Base-by-base conservation (phyloP, 2,888 invertebrate species). In the Calameuta pallipes region DNA sequence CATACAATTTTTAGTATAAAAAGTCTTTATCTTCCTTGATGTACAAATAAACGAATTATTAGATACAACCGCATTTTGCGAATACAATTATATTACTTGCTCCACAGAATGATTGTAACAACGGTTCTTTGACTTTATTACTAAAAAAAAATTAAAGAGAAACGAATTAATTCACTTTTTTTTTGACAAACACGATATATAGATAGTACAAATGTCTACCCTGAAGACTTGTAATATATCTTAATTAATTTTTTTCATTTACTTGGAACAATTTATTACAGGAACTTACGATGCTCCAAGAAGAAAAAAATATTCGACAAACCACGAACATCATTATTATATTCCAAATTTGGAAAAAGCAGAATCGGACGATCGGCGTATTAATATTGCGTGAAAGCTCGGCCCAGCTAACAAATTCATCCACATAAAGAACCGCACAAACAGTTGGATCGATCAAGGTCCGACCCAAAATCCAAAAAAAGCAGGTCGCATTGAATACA, bases 391-490 rank as follows among this genome's bases (percentile, higher is more conserved):
- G 23, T 9, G 23, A 23, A 56, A 56, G 56, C 9, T 56, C 56
- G 6, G 23, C 56, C 56, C 56, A 56, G 56, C 56, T 2, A 56
- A 23, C 9, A 56, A 56, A 56, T 56, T 56, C 56, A 56, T 56
- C 56, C 56, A 56, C 56, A 56, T 56, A 23, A 56, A 56, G 56
- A 56, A 56, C 56, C 56, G 9, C 56, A 56, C 56, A 56, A 23
- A 56, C 23, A 56, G 56, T 15, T 56, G 56, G 56, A 56, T 56
- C 56, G 56, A 56, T 56, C 56, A 56, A 56, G 56, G 74, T 74
- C 34, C n/a, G 56, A 73, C 76, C 71, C 30, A 76, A n/a, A 56
- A 35, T 30, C 2, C 15, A 1, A 77, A 69, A 69, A 74, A 77
- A 69, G 13, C 15, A 76, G 41, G 68, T 36, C 31, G 56, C 69